Evolutionary conservation across 2,888 invertebrate genomes (phyloP).

Genomic region (Cantharis nigra): DNA sequence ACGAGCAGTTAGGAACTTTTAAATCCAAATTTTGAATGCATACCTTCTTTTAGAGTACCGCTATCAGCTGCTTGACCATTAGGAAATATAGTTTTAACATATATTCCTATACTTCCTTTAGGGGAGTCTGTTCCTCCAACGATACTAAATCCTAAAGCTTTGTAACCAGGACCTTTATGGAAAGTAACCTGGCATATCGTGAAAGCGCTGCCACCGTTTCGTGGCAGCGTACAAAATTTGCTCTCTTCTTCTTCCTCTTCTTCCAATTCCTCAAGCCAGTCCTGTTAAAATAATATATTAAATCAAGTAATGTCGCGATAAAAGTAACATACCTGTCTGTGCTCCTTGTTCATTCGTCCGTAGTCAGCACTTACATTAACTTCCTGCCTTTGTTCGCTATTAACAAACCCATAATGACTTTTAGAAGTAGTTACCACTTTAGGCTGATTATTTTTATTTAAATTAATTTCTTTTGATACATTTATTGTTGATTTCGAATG

Average conservation of each 20-base stretch:
- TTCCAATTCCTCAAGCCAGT: conserved; percentile 53
- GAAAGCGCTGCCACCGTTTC: conserved; percentile 61
- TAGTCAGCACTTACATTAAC: conserved; percentile 43
- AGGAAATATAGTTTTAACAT: conserved; percentile 84
- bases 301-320: conserved; percentile 13
- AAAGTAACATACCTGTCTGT: conserved; percentile 45
- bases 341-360: conserved; percentile 43
- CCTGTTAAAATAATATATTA: conserved; percentile 33
- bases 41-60: conserved; percentile 81
- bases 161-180: conserved; percentile 80
- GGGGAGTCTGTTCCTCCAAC: conserved; percentile 88
- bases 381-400: conserved; percentile 50
- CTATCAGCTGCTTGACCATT: conserved; percentile 85
- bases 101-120: conserved; percentile 85
- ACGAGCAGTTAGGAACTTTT: not conserved
- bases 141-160: conserved; percentile 87
- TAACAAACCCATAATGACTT: conserved; percentile 50
- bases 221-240: conserved; percentile 64
- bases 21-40: not conserved
- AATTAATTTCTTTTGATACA: conserved; percentile 37
- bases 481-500: conserved; percentile 40
- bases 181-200: conserved; percentile 64
- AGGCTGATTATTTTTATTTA: conserved; percentile 36
- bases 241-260: conserved; percentile 60
- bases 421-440: conserved; percentile 48